Conservation (phyloP, 2,888 invertebrate species). For the Trissolcus brochymenae region DNA sequence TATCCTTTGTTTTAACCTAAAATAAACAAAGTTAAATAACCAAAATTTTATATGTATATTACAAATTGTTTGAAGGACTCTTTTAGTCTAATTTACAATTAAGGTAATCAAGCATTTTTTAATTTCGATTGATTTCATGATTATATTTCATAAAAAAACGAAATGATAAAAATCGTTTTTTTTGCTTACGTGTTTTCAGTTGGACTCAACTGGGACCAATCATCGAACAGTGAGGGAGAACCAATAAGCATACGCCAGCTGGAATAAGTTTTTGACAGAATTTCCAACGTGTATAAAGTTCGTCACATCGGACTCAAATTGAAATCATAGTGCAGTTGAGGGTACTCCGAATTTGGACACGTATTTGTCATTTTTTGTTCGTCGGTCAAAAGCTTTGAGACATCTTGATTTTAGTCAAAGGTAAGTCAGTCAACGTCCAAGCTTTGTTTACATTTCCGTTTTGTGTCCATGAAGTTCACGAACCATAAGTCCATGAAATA, state of each 20-base stretch:
- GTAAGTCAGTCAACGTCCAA: background rate
- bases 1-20: too few species aligned
- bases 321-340: slow-evolving; percentile 23
- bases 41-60: too few species aligned
- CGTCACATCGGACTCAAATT: slow-evolving; percentile 4
- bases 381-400: too few species aligned
- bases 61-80: too few species aligned
- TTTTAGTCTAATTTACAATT: background rate
- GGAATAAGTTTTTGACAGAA: slow-evolving; percentile 71
- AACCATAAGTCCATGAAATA: background rate
- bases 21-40: background rate
- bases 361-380: too few species aligned
- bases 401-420: background rate
- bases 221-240: slow-evolving; percentile 2
- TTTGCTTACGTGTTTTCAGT: slow-evolving; percentile 7
- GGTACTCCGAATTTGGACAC: background rate
- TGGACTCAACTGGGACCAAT: slow-evolving; percentile 13
- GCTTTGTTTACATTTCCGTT: slow-evolving; percentile 1
- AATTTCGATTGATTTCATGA: background rate
- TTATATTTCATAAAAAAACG: background rate
- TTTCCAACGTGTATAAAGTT: slow-evolving; percentile 71
- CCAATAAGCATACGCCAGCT: slow-evolving; percentile 73
- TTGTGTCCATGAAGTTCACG: background rate
- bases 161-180: background rate
- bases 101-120: background rate